Percentiles rank a stretch among this genome's conserved stretches.
Evolutionary conservation across 2,113 vertebrate genomes (phyloP).

Genomic region (Stercorarius parasiticus): DNA sequence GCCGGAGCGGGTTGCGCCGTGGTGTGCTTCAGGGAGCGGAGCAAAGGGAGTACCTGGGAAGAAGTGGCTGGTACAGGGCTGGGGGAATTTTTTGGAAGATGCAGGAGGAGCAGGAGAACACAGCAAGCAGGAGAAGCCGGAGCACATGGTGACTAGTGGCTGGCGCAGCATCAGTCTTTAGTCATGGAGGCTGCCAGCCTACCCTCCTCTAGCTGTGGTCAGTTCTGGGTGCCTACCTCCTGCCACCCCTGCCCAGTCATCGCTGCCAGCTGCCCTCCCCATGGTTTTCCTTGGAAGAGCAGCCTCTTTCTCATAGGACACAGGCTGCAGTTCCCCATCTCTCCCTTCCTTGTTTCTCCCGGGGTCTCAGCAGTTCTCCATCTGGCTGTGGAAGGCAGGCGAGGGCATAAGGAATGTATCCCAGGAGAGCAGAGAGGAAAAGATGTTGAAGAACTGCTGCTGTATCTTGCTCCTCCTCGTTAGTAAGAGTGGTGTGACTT

Average conservation of each 20-base stretch:
- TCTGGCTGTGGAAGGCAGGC: background rate
- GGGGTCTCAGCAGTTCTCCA: background rate
- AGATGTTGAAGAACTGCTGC: background rate
- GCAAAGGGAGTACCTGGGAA: background rate
- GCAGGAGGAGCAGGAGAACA: background rate
- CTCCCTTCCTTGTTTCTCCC: background rate
- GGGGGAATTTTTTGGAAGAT: background rate
- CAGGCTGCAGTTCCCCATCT: background rate
- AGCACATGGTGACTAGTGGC: background rate
- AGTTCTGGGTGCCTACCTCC: background rate
- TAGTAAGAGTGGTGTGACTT: background rate
- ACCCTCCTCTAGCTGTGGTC: background rate
- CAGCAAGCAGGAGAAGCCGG: background rate
- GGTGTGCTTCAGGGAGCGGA: background rate
- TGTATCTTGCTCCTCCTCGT: background rate
- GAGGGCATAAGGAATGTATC: background rate
- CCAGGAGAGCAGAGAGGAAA: background rate
- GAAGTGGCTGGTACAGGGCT: background rate
- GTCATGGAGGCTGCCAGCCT: background rate
- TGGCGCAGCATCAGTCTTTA: background rate
- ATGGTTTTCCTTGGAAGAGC: background rate
- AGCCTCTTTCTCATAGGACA: background rate
- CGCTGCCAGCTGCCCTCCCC: background rate
- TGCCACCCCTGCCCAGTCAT: background rate
- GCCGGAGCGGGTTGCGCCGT: rapidly evolving